Evolutionary conservation across 2,797 vertebrate genomes (phyloP).

Genomic region (Tapera naevia): DNA sequence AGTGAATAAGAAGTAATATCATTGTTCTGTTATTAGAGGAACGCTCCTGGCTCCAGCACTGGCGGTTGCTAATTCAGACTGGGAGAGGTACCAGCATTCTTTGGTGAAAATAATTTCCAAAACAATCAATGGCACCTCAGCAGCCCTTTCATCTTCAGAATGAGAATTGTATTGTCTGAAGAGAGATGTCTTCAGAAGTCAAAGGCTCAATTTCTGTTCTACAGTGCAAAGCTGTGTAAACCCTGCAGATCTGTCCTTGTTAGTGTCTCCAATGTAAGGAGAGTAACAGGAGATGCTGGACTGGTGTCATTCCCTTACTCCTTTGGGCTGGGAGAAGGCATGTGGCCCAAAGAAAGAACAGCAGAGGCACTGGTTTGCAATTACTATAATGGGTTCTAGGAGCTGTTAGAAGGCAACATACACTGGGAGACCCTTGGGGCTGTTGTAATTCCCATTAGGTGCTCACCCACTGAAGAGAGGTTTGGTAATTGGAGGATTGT

Average conservation of each 20-base stretch:
- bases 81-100: constrained; percentile 13
- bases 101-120: constrained; percentile 46
- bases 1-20: constrained; percentile 30
- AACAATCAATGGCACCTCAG: constrained; percentile 32
- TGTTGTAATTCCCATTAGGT: neutral
- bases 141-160: constrained; percentile 12
- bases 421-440: neutral
- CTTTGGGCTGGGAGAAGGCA: neutral
- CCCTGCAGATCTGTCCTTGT: neutral
- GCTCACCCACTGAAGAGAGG: neutral
- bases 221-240: constrained; percentile 1
- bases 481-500: neutral
- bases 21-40: constrained; percentile 10
- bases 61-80: neutral
- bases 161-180: neutral
- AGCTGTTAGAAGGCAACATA: neutral
- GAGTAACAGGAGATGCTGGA: neutral
- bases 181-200: constrained; percentile 11
- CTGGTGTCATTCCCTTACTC: neutral
- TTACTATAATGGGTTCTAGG: neutral
- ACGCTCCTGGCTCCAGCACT: neutral
- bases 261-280: neutral
- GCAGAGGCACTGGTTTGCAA: neutral
- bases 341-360: neutral
- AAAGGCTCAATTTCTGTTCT: constrained; percentile 25